Conservation (phyloP, 2,113 vertebrate species). For the Xenotilapia longispinis region DNA sequence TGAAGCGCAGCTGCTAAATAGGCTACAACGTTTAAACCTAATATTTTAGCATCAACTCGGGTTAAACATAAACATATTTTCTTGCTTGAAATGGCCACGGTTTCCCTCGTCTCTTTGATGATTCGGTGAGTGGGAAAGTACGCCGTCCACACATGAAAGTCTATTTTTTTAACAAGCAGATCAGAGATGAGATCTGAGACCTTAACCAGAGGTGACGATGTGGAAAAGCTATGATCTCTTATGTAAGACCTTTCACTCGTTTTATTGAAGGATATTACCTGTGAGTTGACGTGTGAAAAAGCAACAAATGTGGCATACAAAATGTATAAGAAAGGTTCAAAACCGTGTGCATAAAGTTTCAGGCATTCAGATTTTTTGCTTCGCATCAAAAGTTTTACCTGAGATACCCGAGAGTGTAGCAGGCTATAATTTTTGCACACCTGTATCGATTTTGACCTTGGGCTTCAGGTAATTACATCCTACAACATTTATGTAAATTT, state of each 20-base stretch:
- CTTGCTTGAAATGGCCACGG: not conserved
- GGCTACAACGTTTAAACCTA: slow-evolving; percentile 22
- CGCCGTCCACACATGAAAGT: not conserved
- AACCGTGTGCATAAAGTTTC: not conserved
- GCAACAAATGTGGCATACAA: not conserved
- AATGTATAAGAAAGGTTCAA: not conserved
- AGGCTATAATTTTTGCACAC: not conserved
- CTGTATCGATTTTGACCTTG: not conserved
- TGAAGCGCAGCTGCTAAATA: slow-evolving; percentile 26
- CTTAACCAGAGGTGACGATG: not conserved
- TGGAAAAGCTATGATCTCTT: not conserved
- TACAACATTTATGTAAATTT: not conserved
- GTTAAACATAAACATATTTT: not conserved
- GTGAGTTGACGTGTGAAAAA: not conserved
- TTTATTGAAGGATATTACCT: not conserved
- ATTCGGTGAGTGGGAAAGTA: not conserved
- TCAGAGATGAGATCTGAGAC: slow-evolving; percentile 36
- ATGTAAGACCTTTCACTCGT: not conserved
- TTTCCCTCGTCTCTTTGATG: slow-evolving; percentile 22
- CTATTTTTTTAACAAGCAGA: not conserved
- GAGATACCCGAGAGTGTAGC: not conserved
- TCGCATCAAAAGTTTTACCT: not conserved
- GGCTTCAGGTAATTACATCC: not conserved
- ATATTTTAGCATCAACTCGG: not conserved
- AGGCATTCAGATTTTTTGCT: rapidly evolving